These are phyloP conservation scores for Acomys russatus DNA, from an alignment of 2,797 vertebrate genomes.

Conservation along the genomic window DNA sequence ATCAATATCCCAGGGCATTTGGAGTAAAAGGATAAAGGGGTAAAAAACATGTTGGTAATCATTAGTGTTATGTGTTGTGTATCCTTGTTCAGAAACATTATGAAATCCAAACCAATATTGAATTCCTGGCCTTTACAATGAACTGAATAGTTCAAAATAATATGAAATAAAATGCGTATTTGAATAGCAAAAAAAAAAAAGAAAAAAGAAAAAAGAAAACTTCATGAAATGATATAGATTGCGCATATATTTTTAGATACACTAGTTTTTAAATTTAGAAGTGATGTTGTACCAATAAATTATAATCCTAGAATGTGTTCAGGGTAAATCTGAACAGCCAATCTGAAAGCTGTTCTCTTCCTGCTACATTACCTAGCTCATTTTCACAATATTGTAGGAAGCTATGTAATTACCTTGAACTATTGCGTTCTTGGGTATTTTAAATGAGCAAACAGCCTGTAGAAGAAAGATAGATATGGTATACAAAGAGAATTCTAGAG, in stretches of 20 bases:
- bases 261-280: neutral
- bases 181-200: too few species aligned
- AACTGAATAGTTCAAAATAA: conserved; percentile 1
- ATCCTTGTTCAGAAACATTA: conserved; percentile 13
- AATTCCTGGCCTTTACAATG: conserved; percentile 16
- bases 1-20: neutral
- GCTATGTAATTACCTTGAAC: neutral
- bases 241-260: neutral
- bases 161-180: conserved; percentile 35
- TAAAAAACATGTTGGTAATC: neutral
- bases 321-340: neutral
- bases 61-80: neutral
- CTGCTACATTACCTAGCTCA: neutral
- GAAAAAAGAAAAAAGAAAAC: too few species aligned
- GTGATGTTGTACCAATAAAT: neutral
- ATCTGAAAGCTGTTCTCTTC: neutral
- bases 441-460: neutral
- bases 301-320: neutral
- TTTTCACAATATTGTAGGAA: neutral
- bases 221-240: neutral
- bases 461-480: neutral
- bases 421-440: neutral
- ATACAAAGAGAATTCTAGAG: neutral
- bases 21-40: neutral
- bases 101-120: neutral